phyloP scores from a whole-genome alignment of 2,113 vertebrate genomes.

The Pelmatolapia mariae region DNA sequence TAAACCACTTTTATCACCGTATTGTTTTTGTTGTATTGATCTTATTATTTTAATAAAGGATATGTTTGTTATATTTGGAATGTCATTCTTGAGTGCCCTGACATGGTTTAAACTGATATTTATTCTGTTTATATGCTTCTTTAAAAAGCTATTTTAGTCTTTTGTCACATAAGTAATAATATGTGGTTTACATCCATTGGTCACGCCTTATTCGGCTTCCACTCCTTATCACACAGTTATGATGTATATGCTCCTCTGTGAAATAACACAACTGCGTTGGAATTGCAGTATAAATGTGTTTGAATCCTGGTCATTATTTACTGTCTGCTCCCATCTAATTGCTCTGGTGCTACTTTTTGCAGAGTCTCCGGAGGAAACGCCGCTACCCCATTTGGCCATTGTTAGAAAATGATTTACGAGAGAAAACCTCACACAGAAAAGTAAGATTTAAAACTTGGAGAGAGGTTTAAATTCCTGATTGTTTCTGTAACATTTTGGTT shows the following conservation, averaged over 20 bases:
- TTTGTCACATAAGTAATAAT: background rate
- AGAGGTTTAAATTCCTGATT: conserved; percentile 24
- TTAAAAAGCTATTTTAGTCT: background rate
- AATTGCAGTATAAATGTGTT: background rate
- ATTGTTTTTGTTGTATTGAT: background rate
- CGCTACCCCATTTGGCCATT: background rate
- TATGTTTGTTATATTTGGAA: background rate
- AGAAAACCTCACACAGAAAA: background rate
- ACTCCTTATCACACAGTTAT: background rate
- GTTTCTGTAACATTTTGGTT: conserved; percentile 30
- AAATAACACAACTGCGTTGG: background rate
- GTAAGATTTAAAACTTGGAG: background rate
- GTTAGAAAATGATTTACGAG: background rate
- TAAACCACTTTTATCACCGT: background rate
- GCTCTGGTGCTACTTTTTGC: background rate
- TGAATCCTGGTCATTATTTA: background rate
- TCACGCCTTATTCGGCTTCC: background rate
- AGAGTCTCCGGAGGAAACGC: background rate
- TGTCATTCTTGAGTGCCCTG: background rate
- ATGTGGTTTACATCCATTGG: background rate
- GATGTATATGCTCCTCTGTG: background rate
- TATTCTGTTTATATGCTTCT: background rate
- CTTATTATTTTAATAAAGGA: background rate
- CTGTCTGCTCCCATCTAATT: background rate
- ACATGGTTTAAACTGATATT: background rate